phyloP scores from a whole-genome alignment of 2,888 invertebrate genomes.

The Nemurella pictetii region DNA sequence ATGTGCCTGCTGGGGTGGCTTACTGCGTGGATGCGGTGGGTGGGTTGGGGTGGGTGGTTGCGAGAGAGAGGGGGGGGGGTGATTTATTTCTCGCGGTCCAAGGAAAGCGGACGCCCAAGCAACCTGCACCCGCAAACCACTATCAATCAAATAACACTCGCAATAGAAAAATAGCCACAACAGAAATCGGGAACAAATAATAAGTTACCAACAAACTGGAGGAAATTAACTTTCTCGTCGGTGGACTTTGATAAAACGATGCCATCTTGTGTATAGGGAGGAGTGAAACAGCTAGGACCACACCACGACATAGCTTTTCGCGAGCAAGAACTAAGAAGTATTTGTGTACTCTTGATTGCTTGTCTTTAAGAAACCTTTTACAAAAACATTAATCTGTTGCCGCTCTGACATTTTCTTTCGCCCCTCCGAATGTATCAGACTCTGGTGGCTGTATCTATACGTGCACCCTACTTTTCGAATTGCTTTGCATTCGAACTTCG shows the following conservation, averaged over 20 bases:
- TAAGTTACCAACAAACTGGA: slow-evolving; percentile 22
- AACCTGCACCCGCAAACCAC: slow-evolving; percentile 31
- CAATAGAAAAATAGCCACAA: slow-evolving; percentile 14
- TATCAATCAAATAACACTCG: slow-evolving; percentile 36
- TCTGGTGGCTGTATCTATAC: neutral
- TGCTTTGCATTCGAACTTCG: neutral
- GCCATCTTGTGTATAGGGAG: neutral
- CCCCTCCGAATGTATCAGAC: neutral
- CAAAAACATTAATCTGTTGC: neutral
- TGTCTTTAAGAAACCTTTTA: neutral
- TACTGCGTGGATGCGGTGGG: neutral
- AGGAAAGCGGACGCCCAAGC: slow-evolving; percentile 22
- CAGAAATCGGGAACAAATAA: slow-evolving; percentile 28
- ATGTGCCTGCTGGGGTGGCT: slow-evolving; percentile 27
- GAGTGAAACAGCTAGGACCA: neutral
- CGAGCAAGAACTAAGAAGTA: neutral
- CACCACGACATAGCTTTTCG: neutral
- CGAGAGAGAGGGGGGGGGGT: slow-evolving; percentile 23
- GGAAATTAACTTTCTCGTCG: slow-evolving; percentile 39
- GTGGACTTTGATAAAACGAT: slow-evolving; percentile 39
- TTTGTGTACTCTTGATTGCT: neutral
- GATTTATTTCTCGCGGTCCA: slow-evolving; percentile 36
- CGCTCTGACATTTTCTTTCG: neutral
- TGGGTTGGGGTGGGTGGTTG: slow-evolving; percentile 17
- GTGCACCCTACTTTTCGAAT: neutral